These are phyloP conservation scores for Ispidina lecontei DNA, from an alignment of 2,797 vertebrate genomes.

Conservation along the genomic window DNA sequence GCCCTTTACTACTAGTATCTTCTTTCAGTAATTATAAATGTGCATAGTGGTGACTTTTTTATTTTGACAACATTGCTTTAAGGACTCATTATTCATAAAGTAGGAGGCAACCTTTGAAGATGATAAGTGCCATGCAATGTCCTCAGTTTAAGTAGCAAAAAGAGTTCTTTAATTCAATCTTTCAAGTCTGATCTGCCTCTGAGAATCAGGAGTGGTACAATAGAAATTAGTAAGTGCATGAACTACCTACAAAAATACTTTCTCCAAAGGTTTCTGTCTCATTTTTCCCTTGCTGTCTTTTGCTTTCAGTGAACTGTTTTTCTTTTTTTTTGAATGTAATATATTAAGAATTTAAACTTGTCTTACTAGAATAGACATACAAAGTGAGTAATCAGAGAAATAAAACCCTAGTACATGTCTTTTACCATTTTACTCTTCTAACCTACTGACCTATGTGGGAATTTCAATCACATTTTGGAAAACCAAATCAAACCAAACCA, in stretches of 20 bases:
- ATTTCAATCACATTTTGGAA: neutral
- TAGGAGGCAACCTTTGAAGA: constrained; percentile 59
- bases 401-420: neutral
- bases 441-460: neutral
- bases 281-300: neutral
- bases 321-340: neutral
- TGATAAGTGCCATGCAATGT: neutral
- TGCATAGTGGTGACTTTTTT: neutral
- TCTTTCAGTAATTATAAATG: constrained; percentile 24
- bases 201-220: constrained; percentile 17
- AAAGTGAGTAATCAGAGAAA: neutral
- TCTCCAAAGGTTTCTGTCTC: neutral
- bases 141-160: constrained; percentile 45
- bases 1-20: neutral
- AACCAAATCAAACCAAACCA: neutral
- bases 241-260: constrained; percentile 23
- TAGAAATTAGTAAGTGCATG: constrained; percentile 29
- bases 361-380: neutral
- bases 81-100: constrained; percentile 51
- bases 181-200: constrained; percentile 49
- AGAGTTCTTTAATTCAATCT: constrained; percentile 19
- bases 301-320: constrained; percentile 2
- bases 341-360: constrained; percentile 17
- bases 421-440: neutral
- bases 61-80: constrained; percentile 56